A percentile compares a stretch with the other conserved stretches of the same genome.
phyloP scores from a whole-genome alignment of 2,113 vertebrate species.

The Dissostichus mawsoni region DNA sequence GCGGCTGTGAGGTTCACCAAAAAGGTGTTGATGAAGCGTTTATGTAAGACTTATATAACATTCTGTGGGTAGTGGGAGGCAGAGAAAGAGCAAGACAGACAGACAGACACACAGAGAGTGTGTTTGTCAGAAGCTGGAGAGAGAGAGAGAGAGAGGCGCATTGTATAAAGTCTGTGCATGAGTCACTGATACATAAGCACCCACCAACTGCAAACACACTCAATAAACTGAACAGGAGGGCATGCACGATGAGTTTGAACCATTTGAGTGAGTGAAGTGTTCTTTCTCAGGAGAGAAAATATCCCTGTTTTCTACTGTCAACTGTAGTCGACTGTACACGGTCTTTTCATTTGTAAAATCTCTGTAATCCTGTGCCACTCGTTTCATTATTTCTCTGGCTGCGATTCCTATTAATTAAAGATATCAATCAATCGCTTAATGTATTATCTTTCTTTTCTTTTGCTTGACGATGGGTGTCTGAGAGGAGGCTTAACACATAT shows the following conservation, averaged over 20 bases:
- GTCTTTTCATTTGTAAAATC: slow-evolving; percentile 59
- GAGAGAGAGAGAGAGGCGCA: slow-evolving; percentile 34
- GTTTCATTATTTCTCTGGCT: slow-evolving; percentile 53
- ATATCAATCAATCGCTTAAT: slow-evolving; percentile 68
- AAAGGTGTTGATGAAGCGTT: slow-evolving; percentile 73
- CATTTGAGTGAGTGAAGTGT: slow-evolving; percentile 27
- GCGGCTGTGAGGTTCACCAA: slow-evolving; percentile 47
- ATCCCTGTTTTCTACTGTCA: slow-evolving; percentile 43
- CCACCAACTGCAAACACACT: slow-evolving; percentile 47
- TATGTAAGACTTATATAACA: slow-evolving; percentile 80
- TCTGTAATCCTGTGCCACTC: slow-evolving; percentile 66
- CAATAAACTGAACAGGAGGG: slow-evolving; percentile 56
- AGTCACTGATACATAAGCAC: slow-evolving; percentile 67
- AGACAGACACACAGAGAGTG: slow-evolving; percentile 42
- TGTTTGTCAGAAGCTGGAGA: slow-evolving; percentile 33
- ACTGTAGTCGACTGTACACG: slow-evolving; percentile 52
- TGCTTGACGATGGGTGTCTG: slow-evolving; percentile 32
- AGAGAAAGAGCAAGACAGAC: slow-evolving; percentile 58
- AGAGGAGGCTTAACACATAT: slow-evolving; percentile 22
- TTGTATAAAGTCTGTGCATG: slow-evolving; percentile 63
- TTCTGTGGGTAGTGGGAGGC: slow-evolving; percentile 75
- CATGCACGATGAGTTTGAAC: slow-evolving; percentile 25
- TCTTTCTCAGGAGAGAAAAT: slow-evolving; percentile 52
- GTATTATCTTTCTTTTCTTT: slow-evolving; percentile 67
- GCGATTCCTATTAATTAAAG: slow-evolving; percentile 75